Conservation (phyloP, 53 echinoderm and acorn worm genomes). For the Patiria pectinifera region DNA sequence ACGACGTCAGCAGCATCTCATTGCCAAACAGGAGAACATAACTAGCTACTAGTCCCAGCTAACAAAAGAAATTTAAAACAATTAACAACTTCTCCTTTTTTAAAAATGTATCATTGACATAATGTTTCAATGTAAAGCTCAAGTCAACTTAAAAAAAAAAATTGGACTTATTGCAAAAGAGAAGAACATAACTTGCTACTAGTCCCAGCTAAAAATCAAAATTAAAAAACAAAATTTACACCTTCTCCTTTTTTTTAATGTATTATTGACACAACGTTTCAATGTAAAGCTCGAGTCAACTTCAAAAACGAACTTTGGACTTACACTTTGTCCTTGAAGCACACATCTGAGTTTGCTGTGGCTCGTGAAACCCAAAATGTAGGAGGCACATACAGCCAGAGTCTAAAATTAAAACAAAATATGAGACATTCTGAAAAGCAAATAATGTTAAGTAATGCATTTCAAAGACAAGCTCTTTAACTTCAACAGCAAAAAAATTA, state of each 20-base stretch:
- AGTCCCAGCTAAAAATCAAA: slow-evolving; percentile 75
- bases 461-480: too few relatives aligned
- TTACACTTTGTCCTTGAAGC: slow-evolving; percentile 93
- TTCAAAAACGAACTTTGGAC: background rate
- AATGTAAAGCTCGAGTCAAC: too few relatives aligned
- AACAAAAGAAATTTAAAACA: slow-evolving; percentile 2
- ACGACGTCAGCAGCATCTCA: slow-evolving; percentile 94
- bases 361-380: slow-evolving; percentile 82
- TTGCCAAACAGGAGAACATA: slow-evolving; percentile 94
- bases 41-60: slow-evolving; percentile 85
- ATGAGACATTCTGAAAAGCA: background rate
- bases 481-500: too few relatives aligned
- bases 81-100: too few relatives aligned
- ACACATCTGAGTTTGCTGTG: slow-evolving; percentile 81
- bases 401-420: slow-evolving; percentile 60
- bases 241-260: background rate
- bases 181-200: slow-evolving; percentile 77
- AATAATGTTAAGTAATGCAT: too few relatives aligned
- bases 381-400: slow-evolving; percentile 92
- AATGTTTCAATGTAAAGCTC: too few relatives aligned
- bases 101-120: background rate
- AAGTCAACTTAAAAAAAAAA: too few relatives aligned
- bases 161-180: slow-evolving; percentile 98
- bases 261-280: background rate
- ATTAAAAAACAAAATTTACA: background rate